Base-by-base conservation (phyloP, 2,888 invertebrate species). In the Philonicus albiceps region DNA sequence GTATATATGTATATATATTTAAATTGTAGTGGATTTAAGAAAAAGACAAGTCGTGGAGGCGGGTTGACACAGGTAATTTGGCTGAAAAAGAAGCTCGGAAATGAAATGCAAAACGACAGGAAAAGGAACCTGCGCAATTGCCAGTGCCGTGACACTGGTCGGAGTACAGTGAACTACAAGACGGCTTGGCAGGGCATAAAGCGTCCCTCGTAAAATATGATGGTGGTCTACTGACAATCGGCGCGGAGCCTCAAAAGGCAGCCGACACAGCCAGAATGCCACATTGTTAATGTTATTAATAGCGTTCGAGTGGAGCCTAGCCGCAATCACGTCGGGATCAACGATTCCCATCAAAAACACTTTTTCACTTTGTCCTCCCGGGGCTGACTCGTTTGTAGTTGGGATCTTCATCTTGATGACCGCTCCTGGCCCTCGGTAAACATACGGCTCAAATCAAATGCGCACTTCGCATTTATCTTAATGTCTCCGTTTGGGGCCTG, bases 281-380 rank as follows among this genome's bases (percentile, higher is more conserved):
- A 73, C 84, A 84, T 84, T 73, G 84, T 84, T 84, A 73, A 34
- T 73, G 73, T 84, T 84, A 84, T 84, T 84, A 84, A 84, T 84
- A 84, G 84, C 73, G 72, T 84, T 84, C 72, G 73, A 84, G 84
- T 40, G 84, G 73, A 73, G 22, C 84, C 84, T 73, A 43, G 73
- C 73, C 73, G 84, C 84, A 55, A 55, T 81, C 55, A 81, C 55
- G 55, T 87, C 87, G 88, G 88, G 87, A 88, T 88, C 88, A 88
- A 88, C 87, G 88, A 88, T 88, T 87, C 86, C 86, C 88, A 88
- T 87, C 87, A 88, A 72, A 83, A 87, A 53, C 87, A 86, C 74
- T 85, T 85, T 85, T 85, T 76, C 76, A 85, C 75, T 76, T 85
- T 34, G 55, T 85, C 55, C 55, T 76, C 55, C 55, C 37, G 30